These are phyloP conservation scores for Yponomeuta sedellus DNA, from an alignment of 2,888 invertebrate genomes.

Conservation along the genomic window DNA sequence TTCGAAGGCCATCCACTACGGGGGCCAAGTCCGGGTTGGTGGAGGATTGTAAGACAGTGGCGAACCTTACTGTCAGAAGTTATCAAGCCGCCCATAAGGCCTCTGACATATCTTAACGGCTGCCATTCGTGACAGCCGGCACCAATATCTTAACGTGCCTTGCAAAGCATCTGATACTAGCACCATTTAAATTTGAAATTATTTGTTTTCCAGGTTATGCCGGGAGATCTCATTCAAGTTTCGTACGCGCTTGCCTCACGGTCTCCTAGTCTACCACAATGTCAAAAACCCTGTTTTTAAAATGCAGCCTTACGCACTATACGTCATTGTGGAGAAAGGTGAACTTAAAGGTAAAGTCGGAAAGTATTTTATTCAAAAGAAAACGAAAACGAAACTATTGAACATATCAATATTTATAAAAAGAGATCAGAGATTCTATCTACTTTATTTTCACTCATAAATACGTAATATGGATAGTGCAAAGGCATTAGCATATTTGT, in stretches of 20 bases:
- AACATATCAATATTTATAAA: not conserved
- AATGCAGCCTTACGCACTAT: conserved; percentile 91
- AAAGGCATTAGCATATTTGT: not conserved
- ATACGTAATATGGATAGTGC: not conserved
- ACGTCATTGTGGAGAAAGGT: conserved; percentile 94
- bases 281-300: conserved; percentile 90
- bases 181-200: too few relatives aligned
- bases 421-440: not conserved
- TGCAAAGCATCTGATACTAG: too few relatives aligned
- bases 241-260: conserved; percentile 89
- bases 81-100: too few relatives aligned
- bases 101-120: too few relatives aligned
- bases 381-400: not conserved
- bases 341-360: conserved; percentile 81
- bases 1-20: too few relatives aligned
- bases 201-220: conserved; percentile 78
- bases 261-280: conserved; percentile 91
- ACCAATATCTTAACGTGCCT: too few relatives aligned
- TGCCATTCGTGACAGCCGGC: too few relatives aligned
- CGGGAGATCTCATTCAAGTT: conserved; percentile 86
- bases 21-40: too few relatives aligned
- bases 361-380: not conserved
- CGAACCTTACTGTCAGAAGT: too few relatives aligned
- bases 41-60: too few relatives aligned
- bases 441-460: not conserved